phyloP scores from a whole-genome alignment of 2,113 vertebrate genomes.

The Benthochromis sp. region DNA sequence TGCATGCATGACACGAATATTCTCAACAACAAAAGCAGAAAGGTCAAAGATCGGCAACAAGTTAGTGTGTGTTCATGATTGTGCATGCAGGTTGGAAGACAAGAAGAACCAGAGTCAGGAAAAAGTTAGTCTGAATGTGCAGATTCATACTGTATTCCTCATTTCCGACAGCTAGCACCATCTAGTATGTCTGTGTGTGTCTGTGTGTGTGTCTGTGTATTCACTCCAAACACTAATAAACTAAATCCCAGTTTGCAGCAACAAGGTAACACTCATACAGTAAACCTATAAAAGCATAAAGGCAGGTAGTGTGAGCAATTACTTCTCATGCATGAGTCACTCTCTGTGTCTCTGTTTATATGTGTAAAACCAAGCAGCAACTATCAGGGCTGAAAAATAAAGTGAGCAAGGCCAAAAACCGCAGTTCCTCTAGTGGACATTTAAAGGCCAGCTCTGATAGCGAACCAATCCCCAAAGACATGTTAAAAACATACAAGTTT shows the following conservation, averaged over 20 bases:
- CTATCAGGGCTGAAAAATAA: neutral
- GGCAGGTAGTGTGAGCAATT: neutral
- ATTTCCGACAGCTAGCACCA: neutral
- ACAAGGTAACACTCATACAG: slow-evolving; percentile 1
- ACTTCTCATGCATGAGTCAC: neutral
- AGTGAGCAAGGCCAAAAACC: neutral
- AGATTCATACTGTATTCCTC: neutral
- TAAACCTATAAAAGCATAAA: slow-evolving; percentile 16
- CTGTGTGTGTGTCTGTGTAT: neutral
- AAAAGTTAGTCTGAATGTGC: neutral
- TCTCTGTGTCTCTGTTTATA: neutral
- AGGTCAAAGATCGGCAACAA: neutral
- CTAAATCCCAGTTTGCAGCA: neutral
- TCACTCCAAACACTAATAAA: slow-evolving; percentile 5
- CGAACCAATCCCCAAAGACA: accelerated
- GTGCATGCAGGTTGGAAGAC: neutral
- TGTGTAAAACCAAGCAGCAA: neutral
- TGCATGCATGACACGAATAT: neutral
- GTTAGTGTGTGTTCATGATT: neutral
- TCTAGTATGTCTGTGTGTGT: neutral
- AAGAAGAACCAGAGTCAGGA: neutral
- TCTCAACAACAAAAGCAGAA: neutral
- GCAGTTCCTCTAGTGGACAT: neutral
- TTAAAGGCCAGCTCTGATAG: neutral
- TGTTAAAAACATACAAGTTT: neutral